Percentiles rank a stretch among this genome's conserved stretches.
phyloP scores from a whole-genome alignment of 2,888 invertebrate genomes.

The Scaptomyza flava region DNA sequence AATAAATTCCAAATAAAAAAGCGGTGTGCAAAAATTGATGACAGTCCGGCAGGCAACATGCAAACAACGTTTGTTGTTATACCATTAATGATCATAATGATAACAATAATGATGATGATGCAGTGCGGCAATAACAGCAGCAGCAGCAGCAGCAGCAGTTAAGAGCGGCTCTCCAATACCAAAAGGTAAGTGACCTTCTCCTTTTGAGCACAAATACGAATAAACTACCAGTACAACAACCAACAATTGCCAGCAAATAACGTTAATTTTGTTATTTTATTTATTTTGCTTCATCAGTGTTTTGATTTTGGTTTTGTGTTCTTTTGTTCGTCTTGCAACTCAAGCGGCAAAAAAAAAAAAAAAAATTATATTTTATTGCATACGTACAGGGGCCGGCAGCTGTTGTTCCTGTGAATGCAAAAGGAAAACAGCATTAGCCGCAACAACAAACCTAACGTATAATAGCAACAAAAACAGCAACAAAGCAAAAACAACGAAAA shows the following conservation, averaged over 20 bases:
- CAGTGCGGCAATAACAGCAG: constrained; percentile 19
- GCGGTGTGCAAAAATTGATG: constrained; percentile 52
- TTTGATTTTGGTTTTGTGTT: constrained; percentile 16
- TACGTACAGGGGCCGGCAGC: constrained; percentile 65
- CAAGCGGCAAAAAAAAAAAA: constrained; percentile 27
- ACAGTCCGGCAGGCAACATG: constrained; percentile 16
- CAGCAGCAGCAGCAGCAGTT: constrained; percentile 22
- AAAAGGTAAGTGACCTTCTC: constrained; percentile 73
- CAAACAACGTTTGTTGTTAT: constrained; percentile 33
- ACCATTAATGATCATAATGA: neutral
- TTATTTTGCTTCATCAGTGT: neutral
- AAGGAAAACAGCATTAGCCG: too few species aligned
- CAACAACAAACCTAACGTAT: neutral
- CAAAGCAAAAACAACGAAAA: constrained; percentile 11
- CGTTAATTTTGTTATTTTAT: constrained; percentile 30
- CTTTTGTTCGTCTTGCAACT: constrained; percentile 4
- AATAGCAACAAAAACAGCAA: constrained; percentile 28
- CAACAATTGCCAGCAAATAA: constrained; percentile 54
- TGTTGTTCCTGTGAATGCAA: constrained; percentile 39
- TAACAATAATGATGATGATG: constrained; percentile 11
- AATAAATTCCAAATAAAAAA: constrained; percentile 31
- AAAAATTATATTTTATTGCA: constrained; percentile 65
- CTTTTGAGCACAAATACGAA: constrained; percentile 26
- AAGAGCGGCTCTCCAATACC: constrained; percentile 47
- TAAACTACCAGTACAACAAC: constrained; percentile 7